Percentiles rank a stretch among this genome's conserved stretches.
Evolutionary conservation across 2,888 invertebrate genomes (phyloP).

Genomic region (Caenorhabditis parvicauda): DNA sequence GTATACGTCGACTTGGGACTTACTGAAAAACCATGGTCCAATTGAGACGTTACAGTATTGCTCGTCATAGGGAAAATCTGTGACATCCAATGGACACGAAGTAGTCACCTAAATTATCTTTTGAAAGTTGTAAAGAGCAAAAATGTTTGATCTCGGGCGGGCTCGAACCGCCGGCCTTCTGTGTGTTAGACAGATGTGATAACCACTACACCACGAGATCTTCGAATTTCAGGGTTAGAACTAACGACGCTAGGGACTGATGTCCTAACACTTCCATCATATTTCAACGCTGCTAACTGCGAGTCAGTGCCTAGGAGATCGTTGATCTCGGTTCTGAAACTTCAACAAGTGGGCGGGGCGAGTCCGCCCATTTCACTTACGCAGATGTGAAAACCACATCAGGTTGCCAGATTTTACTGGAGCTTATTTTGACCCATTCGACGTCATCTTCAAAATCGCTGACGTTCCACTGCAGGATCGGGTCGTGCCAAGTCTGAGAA

Average conservation of each 20-base stretch:
- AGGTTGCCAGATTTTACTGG: constrained; percentile 32
- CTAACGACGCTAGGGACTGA: constrained; percentile 28
- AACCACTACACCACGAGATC: constrained; percentile 51
- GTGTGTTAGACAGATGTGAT: constrained; percentile 55
- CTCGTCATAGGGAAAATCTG: constrained; percentile 41
- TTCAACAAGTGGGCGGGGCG: background rate
- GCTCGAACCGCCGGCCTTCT: constrained; percentile 52
- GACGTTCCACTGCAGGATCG: constrained; percentile 42
- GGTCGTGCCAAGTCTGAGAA: constrained; percentile 47
- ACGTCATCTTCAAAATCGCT: constrained; percentile 14
- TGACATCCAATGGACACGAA: constrained; percentile 32
- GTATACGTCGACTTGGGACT: constrained; percentile 14
- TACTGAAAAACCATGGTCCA: constrained; percentile 39
- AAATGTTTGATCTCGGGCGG: constrained; percentile 50
- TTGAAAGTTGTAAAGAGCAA: background rate
- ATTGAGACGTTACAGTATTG: constrained; percentile 29
- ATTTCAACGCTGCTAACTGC: constrained; percentile 31
- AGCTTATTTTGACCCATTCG: constrained; percentile 30
- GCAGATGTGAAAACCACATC: constrained; percentile 36
- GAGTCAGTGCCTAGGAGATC: constrained; percentile 13
- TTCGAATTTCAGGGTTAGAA: too few relatives aligned
- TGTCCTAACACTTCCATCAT: constrained; percentile 30
- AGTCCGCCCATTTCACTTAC: constrained; percentile 10
- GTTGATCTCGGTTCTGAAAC: constrained; percentile 26
- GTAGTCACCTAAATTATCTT: constrained; percentile 13